Percentiles rank a stretch among this genome's conserved stretches.
These are phyloP conservation scores for Rhinophrynus dorsalis DNA, from an alignment of 2,797 vertebrate genomes.

Conservation along the genomic window DNA sequence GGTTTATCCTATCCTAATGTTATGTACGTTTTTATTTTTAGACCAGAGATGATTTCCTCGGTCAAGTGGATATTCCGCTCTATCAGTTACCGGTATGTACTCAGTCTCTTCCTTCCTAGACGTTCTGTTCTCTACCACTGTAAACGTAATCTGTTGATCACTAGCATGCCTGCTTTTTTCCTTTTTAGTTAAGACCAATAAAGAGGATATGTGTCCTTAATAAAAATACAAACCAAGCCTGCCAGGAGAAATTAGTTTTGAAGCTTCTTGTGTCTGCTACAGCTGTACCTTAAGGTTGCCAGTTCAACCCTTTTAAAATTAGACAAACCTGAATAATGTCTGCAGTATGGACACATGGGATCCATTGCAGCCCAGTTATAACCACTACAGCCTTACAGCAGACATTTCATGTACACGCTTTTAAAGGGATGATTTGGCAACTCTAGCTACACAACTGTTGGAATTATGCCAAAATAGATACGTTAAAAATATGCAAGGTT, in stretches of 20 bases:
- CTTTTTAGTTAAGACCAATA: slow-evolving; percentile 5
- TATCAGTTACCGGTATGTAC: slow-evolving; percentile 86
- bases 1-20: too few relatives aligned
- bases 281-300: too few relatives aligned
- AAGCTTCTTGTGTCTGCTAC: neutral
- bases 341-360: too few relatives aligned
- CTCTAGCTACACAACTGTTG: neutral
- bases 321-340: too few relatives aligned
- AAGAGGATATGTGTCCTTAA: slow-evolving; percentile 20
- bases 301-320: too few relatives aligned
- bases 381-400: too few relatives aligned
- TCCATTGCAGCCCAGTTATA: too few relatives aligned
- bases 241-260: slow-evolving; percentile 5
- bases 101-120: slow-evolving; percentile 3
- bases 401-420: too few relatives aligned
- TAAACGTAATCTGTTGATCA: slow-evolving; percentile 32
- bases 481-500: too few relatives aligned
- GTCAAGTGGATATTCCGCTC: slow-evolving; percentile 94
- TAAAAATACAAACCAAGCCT: slow-evolving; percentile 22
- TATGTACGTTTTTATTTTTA: slow-evolving; percentile 55
- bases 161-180: slow-evolving; percentile 5
- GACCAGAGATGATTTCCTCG: slow-evolving; percentile 98
- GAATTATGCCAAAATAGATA: too few relatives aligned
- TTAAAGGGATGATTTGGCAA: too few relatives aligned
- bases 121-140: slow-evolving; percentile 8